These are phyloP conservation scores for Oreochromis aureus DNA, from an alignment of 2,113 vertebrate species.

Conservation along the genomic window DNA sequence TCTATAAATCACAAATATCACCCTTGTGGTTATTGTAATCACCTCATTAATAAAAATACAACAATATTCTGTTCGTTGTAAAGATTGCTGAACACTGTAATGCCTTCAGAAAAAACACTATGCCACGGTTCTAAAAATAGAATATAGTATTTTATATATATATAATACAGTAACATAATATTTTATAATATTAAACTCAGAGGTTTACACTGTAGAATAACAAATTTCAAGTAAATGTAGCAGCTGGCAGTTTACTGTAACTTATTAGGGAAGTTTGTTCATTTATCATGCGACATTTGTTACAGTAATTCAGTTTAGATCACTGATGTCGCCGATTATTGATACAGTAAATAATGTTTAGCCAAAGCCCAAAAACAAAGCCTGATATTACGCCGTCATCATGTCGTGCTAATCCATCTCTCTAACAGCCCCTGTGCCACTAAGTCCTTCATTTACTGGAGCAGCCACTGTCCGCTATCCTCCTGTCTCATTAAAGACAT, in stretches of 20 bases:
- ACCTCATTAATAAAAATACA: neutral
- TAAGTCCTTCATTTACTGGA: neutral
- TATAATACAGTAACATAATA: neutral
- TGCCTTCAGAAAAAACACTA: neutral
- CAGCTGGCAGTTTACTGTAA: neutral
- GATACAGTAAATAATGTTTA: neutral
- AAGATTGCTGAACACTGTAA: neutral
- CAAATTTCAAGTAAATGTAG: neutral
- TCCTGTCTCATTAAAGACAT: slow-evolving; percentile 2
- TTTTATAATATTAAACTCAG: neutral
- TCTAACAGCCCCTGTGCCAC: neutral
- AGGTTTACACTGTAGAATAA: neutral
- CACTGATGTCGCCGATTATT: neutral
- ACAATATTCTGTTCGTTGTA: neutral
- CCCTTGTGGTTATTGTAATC: neutral
- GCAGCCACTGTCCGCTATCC: neutral
- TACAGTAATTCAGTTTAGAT: neutral
- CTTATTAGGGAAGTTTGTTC: neutral
- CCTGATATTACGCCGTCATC: neutral
- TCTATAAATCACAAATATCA: neutral
- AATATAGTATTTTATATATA: neutral
- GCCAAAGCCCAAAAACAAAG: neutral
- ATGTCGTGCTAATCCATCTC: neutral
- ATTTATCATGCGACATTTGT: neutral
- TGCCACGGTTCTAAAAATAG: neutral